A percentile compares a stretch with the other conserved stretches of the same genome.
phyloP scores from a whole-genome alignment of 2,797 vertebrate species.

The Petrocephalus sullivani region DNA sequence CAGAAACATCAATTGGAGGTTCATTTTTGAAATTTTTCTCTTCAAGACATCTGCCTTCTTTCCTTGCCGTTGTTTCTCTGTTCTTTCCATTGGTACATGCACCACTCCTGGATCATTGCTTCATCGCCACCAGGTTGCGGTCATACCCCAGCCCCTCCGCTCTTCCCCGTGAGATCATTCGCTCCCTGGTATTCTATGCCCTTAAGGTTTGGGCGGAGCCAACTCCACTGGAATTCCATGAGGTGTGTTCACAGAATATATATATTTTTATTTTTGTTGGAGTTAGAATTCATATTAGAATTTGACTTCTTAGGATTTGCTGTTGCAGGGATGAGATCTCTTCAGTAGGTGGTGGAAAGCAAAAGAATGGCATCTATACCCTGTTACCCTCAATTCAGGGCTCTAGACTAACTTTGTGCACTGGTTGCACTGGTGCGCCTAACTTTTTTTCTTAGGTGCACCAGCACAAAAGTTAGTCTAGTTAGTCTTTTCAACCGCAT shows the following conservation, averaged over 20 bases:
- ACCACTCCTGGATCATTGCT: not conserved
- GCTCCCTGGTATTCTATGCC: constrained; percentile 63
- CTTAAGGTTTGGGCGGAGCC: constrained; percentile 64
- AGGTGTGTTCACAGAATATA: constrained; percentile 41
- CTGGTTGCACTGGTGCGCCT: no score
- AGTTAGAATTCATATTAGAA: not conserved
- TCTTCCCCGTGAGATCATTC: constrained; percentile 58
- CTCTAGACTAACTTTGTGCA: no score
- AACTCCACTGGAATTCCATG: constrained; percentile 59
- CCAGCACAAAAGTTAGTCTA: no score
- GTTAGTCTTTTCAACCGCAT: no score
- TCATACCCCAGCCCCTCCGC: constrained; percentile 53
- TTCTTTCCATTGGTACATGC: not conserved
- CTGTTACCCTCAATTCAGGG: not conserved
- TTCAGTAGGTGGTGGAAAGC: not conserved
- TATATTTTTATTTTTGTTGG: not conserved
- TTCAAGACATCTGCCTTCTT: not conserved
- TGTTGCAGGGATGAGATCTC: not conserved
- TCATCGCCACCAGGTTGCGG: constrained; percentile 44
- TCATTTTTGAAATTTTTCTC: not conserved
- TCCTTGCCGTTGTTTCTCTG: not conserved
- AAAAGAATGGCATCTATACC: not conserved
- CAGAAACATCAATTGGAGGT: constrained; percentile 70
- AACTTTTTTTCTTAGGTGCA: no score
- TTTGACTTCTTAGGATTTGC: not conserved